These are phyloP conservation scores for Drosophila serrata DNA, from an alignment of 1,140 invertebrate species.

Conservation along the genomic window DNA sequence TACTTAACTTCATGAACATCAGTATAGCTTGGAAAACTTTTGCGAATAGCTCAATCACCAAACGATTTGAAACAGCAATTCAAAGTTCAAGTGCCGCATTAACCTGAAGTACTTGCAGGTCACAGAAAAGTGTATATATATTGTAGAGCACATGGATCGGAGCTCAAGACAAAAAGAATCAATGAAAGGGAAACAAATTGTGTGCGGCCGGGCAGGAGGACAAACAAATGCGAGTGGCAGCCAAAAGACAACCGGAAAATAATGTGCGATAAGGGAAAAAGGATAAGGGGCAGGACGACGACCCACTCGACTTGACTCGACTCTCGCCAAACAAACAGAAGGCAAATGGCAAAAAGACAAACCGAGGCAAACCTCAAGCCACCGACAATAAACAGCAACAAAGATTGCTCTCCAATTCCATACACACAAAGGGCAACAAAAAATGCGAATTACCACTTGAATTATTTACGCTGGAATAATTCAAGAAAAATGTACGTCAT, in stretches of 20 bases:
- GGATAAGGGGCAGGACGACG: conserved; percentile 6
- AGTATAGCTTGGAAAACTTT: conserved; percentile 5
- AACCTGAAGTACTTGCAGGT: conserved; percentile 39
- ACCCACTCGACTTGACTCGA: conserved; percentile 9
- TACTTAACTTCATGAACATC: background rate
- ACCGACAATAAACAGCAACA: conserved; percentile 40
- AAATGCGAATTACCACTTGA: conserved; percentile 59
- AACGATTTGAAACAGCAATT: conserved; percentile 45
- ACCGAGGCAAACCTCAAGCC: conserved; percentile 47
- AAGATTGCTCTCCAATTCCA: conserved; percentile 42
- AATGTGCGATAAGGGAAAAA: conserved; percentile 48
- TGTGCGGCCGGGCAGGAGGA: conserved; percentile 42
- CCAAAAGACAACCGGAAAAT: conserved; percentile 59
- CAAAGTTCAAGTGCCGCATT: conserved; percentile 53
- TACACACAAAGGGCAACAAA: conserved; percentile 27
- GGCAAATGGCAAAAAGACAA: conserved; percentile 53
- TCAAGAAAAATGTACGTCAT: conserved; percentile 53
- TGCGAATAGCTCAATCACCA: conserved; percentile 26
- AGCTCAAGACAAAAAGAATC: conserved; percentile 36
- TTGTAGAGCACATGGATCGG: conserved; percentile 10
- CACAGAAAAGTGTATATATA: conserved; percentile 21
- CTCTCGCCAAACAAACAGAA: conserved; percentile 39
- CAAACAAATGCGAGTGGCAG: conserved; percentile 59
- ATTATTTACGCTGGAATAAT: conserved; percentile 70
- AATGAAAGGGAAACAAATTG: conserved; percentile 60